These are phyloP conservation scores for Pseudomugil tenellus DNA, from an alignment of 2,797 vertebrate genomes.

Conservation along the genomic window DNA sequence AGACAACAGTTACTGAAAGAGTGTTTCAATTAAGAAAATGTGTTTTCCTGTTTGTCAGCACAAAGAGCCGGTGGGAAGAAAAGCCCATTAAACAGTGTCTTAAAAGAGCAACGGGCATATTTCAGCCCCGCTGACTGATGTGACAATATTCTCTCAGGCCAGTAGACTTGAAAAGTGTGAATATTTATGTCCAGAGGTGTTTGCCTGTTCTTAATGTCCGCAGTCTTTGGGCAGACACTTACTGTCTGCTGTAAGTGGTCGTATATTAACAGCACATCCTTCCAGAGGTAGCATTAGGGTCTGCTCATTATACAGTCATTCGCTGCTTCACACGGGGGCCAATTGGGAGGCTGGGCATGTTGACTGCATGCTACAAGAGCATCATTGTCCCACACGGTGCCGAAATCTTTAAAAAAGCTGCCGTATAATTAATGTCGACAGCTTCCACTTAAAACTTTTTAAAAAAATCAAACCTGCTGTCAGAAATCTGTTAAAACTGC, in stretches of 20 bases:
- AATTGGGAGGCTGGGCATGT: conserved; percentile 3
- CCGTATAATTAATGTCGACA: conserved; percentile 4
- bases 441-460: background rate
- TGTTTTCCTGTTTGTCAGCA: conserved; percentile 75
- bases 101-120: conserved; percentile 48
- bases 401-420: conserved; percentile 9
- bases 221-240: conserved; percentile 73
- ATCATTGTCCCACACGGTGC: background rate
- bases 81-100: conserved; percentile 58
- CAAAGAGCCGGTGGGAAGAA: conserved; percentile 52
- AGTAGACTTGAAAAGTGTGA: conserved; percentile 69
- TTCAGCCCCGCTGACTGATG: conserved; percentile 47
- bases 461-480: too few relatives aligned
- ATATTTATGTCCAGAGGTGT: conserved; percentile 84
- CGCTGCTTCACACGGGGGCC: conserved; percentile 32
- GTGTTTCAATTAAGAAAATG: conserved; percentile 76
- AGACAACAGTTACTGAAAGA: conserved; percentile 49
- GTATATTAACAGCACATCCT: conserved; percentile 58
- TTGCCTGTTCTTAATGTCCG: conserved; percentile 77
- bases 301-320: conserved; percentile 76
- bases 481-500: too few relatives aligned
- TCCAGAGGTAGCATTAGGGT: conserved; percentile 76
- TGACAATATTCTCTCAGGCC: conserved; percentile 63
- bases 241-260: conserved; percentile 69
- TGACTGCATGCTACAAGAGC: background rate